Evolutionary conservation across 2,113 vertebrate species (phyloP).

Genomic region (rabbit (Oryctolagus cuniculus)): DNA sequence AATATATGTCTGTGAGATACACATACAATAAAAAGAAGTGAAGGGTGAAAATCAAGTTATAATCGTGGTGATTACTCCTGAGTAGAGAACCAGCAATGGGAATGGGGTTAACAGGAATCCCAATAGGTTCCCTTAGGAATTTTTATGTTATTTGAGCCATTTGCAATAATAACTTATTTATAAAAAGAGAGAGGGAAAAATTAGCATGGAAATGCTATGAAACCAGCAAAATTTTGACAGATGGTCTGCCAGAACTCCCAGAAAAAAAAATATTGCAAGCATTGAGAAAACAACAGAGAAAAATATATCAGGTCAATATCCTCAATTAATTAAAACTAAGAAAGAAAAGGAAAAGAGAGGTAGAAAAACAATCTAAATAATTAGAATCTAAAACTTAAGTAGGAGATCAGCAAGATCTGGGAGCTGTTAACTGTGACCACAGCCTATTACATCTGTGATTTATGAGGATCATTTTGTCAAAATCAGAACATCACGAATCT

Average conservation of each 20-base stretch:
- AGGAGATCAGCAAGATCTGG: background rate
- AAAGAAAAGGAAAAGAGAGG: background rate
- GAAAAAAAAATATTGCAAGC: background rate
- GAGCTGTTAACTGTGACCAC: background rate
- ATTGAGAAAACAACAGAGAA: conserved; percentile 53
- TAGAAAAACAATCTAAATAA: conserved; percentile 4
- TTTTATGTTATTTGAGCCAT: background rate
- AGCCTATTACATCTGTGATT: conserved; percentile 60
- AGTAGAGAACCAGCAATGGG: background rate
- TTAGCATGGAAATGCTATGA: conserved; percentile 47
- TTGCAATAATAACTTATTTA: conserved; percentile 58
- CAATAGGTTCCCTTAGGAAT: background rate
- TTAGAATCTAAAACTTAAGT: background rate
- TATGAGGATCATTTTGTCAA: conserved; percentile 65
- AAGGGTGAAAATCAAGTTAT: background rate
- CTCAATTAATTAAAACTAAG: conserved; percentile 60
- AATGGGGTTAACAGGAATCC: background rate
- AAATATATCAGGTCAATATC: conserved; percentile 21
- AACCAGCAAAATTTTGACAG: conserved; percentile 73
- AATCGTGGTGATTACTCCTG: background rate
- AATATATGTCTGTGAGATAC: too few species aligned
- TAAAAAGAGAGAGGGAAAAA: conserved; percentile 4
- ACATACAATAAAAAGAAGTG: background rate
- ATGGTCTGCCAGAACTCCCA: conserved; percentile 77
- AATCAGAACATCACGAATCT: conserved; percentile 27